Percentiles rank a stretch among this genome's conserved stretches.
Evolutionary conservation across 2,888 invertebrate genomes (phyloP).

Genomic region (Chalcosyrphus nemorum): DNA sequence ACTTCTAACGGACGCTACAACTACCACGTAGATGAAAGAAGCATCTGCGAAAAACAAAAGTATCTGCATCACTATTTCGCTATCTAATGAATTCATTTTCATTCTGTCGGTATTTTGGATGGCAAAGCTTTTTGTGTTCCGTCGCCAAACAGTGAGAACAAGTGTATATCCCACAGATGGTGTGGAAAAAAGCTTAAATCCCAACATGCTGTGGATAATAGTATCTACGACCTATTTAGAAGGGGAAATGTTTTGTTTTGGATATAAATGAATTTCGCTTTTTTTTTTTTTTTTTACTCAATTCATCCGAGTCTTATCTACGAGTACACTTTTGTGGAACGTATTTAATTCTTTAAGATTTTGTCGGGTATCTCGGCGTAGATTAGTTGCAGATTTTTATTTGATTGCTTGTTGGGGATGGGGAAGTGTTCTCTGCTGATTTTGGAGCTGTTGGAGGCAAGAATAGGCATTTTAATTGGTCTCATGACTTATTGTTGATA

Average conservation of each 20-base stretch:
- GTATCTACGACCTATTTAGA: neutral
- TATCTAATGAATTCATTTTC: conserved; percentile 67
- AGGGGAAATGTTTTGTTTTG: conserved; percentile 27
- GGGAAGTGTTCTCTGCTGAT: neutral
- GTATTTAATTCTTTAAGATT: conserved; percentile 57
- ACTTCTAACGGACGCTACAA: conserved; percentile 32
- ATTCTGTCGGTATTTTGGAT: conserved; percentile 53
- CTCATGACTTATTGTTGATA: neutral
- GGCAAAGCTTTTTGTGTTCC: conserved; percentile 46
- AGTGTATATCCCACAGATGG: conserved; percentile 24
- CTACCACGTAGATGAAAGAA: conserved; percentile 34
- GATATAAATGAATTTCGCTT: conserved; percentile 17
- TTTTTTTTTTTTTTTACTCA: neutral
- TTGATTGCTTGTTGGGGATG: neutral
- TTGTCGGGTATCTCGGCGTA: conserved; percentile 27
- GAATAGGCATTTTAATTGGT: neutral
- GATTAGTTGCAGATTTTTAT: neutral
- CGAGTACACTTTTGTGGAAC: conserved; percentile 41
- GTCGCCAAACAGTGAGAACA: conserved; percentile 10
- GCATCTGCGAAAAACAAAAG: conserved; percentile 69
- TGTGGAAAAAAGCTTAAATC: conserved; percentile 38
- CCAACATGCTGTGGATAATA: neutral
- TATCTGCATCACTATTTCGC: conserved; percentile 71
- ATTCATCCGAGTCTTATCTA: neutral
- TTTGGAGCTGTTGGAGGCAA: neutral